A percentile compares a stretch with the other conserved stretches of the same genome.
These are phyloP conservation scores for Cynaeus angustus DNA, from an alignment of 2,888 invertebrate species.

Conservation along the genomic window DNA sequence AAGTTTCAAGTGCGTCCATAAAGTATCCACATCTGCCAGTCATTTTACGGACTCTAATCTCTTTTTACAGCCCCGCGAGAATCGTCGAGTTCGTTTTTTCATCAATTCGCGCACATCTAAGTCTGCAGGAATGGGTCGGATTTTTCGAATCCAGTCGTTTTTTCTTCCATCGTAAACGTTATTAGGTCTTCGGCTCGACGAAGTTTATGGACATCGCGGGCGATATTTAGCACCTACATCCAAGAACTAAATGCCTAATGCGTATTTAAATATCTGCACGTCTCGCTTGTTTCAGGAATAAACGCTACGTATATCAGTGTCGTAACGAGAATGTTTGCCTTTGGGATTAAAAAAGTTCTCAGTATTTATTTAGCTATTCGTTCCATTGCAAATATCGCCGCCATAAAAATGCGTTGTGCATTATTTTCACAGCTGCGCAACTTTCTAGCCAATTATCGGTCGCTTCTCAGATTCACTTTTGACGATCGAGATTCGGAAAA, in stretches of 20 bases:
- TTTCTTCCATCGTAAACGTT: background rate
- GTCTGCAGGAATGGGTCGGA: too few species aligned
- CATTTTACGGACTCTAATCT: too few species aligned
- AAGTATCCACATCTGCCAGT: too few species aligned
- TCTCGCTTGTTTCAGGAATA: slow-evolving; percentile 49
- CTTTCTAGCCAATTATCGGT: slow-evolving; percentile 44
- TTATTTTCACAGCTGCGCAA: slow-evolving; percentile 44
- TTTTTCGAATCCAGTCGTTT: too few species aligned
- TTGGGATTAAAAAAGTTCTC: slow-evolving; percentile 39
- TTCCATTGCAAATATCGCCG: slow-evolving; percentile 36
- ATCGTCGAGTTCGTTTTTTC: too few species aligned
- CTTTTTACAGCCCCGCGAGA: too few species aligned
- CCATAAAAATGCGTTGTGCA: slow-evolving; percentile 34
- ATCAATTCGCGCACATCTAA: too few species aligned
- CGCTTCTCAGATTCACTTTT: background rate
- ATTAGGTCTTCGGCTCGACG: slow-evolving; percentile 4
- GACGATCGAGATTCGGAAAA: background rate
- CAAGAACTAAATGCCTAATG: slow-evolving; percentile 51
- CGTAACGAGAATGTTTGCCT: slow-evolving; percentile 48
- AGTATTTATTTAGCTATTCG: slow-evolving; percentile 42
- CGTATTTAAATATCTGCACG: slow-evolving; percentile 52
- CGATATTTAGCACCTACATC: slow-evolving; percentile 54
- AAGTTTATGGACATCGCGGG: slow-evolving; percentile 38
- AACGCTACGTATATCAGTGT: slow-evolving; percentile 49
- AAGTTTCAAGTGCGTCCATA: too few species aligned